Base-by-base conservation (phyloP, 2,888 invertebrate genomes). In the Drosophila affinis region DNA sequence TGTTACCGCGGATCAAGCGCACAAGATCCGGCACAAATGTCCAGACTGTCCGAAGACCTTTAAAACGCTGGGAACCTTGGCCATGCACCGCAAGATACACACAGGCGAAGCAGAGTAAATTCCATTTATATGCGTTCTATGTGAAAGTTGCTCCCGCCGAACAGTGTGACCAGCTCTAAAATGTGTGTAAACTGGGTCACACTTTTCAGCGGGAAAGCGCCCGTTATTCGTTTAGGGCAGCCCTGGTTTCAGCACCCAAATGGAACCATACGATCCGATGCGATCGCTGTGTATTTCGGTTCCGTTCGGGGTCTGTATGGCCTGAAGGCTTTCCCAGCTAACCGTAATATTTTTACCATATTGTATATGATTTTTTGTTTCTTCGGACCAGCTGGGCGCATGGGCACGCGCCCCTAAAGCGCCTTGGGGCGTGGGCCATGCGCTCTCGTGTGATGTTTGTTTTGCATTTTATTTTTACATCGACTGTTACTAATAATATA, bases 101-200 rank as follows among this genome's bases (percentile, higher is more conserved):
- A 88, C 90, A 70, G 91, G 91, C 84, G 92, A 91, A 88, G 91
- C 91, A 90, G 92, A 92, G 91, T 92, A 91, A 91, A 85, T 88
- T 71, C 73, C 81, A 73, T 80, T 83, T 80, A 69, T 84, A 75
- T 78, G 71, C 58, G 58, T 63, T 24, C 59, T 24, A 46, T 24
- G 10, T 57, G 54, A 53, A 32, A 68, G 44, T 9, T 72, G 45
- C 24, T 54, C 29, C 60, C 46, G 56, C 56, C 44, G 39, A 57
- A 57, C 48, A 24, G 59, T 0, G 4, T 39, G 14, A 29, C 27
- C 9, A 1, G 14, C 12, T 34, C 24, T 21, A 12, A 32, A 55
- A 39, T 14, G 21, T 24, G 14, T n/a, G n/a, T 6, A 14, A 14
- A n/a, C n/a, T 14, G 2, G 39, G 39, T 39, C 39, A 39, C 39